These are phyloP conservation scores for Caenorhabditis sulstoni DNA, from an alignment of 2,888 invertebrate genomes.

Conservation along the genomic window DNA sequence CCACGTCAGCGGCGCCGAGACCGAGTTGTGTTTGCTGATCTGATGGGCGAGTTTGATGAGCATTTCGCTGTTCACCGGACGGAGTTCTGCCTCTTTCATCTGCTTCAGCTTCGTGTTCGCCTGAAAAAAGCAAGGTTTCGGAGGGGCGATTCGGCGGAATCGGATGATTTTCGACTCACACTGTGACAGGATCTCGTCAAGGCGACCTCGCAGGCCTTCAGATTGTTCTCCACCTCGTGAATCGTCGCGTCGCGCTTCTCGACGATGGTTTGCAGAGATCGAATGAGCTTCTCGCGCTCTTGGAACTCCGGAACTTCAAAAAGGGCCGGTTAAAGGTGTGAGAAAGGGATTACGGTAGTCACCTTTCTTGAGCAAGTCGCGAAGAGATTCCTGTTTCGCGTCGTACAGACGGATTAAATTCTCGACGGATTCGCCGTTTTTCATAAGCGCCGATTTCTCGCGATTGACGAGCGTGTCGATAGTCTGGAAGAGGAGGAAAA, in stretches of 20 bases:
- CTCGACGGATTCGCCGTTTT: conserved; percentile 39
- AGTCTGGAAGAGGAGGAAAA: conserved; percentile 52
- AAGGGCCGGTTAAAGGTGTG: too few species aligned
- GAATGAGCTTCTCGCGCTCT: conserved; percentile 71
- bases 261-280: conserved; percentile 65
- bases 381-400: conserved; percentile 60
- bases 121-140: conserved; percentile 52
- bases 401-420: conserved; percentile 53
- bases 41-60: conserved; percentile 75
- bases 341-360: too few species aligned
- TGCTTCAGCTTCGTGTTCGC: conserved; percentile 72
- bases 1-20: conserved; percentile 75
- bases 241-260: conserved; percentile 68
- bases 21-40: conserved; percentile 75
- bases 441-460: conserved; percentile 46
- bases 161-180: conserved; percentile 47
- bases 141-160: neutral
- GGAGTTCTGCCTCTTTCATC: conserved; percentile 66
- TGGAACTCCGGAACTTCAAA: conserved; percentile 72
- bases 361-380: conserved; percentile 34
- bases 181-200: conserved; percentile 68
- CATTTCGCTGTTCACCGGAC: conserved; percentile 74
- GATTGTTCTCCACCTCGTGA: conserved; percentile 62
- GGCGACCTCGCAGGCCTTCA: conserved; percentile 69
- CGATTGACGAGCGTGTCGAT: conserved; percentile 66